phyloP scores from a whole-genome alignment of 2,113 vertebrate species.

The Manacus vitellinus region DNA sequence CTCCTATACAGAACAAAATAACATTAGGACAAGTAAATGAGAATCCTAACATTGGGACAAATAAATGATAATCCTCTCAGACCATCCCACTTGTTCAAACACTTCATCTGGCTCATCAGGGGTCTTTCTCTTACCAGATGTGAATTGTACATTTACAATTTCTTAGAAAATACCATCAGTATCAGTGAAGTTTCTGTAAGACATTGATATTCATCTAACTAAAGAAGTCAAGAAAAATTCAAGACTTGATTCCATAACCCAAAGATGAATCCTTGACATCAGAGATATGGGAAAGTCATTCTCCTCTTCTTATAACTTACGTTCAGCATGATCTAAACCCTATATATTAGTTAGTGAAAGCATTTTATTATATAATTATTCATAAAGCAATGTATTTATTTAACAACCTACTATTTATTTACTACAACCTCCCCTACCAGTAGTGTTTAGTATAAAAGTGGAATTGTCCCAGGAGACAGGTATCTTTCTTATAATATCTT shows the following conservation, averaged over 20 bases:
- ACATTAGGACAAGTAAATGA: neutral
- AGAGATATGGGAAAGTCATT: neutral
- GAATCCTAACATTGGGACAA: neutral
- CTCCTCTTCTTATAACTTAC: neutral
- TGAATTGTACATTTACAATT: neutral
- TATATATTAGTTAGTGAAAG: neutral
- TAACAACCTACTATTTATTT: neutral
- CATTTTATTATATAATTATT: neutral
- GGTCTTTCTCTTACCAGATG: neutral
- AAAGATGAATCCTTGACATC: neutral
- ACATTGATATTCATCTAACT: neutral
- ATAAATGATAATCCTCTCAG: neutral
- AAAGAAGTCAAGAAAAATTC: neutral
- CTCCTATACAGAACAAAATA: neutral
- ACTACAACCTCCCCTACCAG: rapidly evolving
- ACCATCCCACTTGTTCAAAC: neutral
- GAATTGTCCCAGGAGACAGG: neutral
- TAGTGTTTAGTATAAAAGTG: neutral
- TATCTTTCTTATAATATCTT: neutral
- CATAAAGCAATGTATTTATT: neutral
- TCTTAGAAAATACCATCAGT: neutral
- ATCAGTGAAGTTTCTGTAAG: neutral
- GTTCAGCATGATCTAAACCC: neutral
- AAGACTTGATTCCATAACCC: neutral
- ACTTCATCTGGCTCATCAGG: neutral